Evolutionary conservation across 64 coral and sea anemone genomes (phyloP).

Genomic region (Montipora capricornis): DNA sequence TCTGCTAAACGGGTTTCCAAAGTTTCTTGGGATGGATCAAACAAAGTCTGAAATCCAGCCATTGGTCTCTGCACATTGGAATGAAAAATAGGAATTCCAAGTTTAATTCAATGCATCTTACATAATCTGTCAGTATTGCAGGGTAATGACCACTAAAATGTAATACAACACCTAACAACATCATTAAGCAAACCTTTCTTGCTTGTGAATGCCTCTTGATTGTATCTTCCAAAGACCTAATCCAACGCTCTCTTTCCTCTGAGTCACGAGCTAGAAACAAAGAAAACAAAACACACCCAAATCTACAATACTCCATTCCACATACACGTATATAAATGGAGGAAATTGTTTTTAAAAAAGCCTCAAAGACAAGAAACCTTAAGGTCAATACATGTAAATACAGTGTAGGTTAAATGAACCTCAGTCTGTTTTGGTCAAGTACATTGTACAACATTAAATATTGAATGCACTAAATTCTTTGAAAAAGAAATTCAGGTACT

Average conservation of each 20-base stretch:
- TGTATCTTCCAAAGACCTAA: conserved; percentile 90
- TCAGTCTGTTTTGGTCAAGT: no score
- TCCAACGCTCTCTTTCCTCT: conserved; percentile 97
- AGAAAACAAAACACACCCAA: neutral
- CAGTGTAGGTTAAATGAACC: no score
- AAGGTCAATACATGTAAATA: no score
- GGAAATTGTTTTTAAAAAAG: neutral
- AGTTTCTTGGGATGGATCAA: conserved; percentile 87
- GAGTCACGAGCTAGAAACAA: conserved; percentile 83
- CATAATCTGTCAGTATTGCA: no score
- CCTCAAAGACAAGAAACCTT: neutral
- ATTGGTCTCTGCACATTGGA: conserved; percentile 53
- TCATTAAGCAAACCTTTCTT: conserved; percentile 69
- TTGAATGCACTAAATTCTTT: no score
- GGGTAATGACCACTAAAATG: no score
- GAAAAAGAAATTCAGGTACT: no score
- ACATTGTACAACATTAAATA: no score
- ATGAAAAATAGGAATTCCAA: neutral
- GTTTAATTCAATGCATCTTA: neutral
- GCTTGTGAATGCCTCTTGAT: conserved; percentile 98
- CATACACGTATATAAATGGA: neutral
- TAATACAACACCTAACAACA: no score
- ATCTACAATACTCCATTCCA: no score
- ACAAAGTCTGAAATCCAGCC: conserved; percentile 60
- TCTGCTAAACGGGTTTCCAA: conserved; percentile 91